Percentiles rank a stretch among this genome's conserved stretches.
phyloP scores from a whole-genome alignment of 2,888 invertebrate genomes.

The Rhingia campestris region DNA sequence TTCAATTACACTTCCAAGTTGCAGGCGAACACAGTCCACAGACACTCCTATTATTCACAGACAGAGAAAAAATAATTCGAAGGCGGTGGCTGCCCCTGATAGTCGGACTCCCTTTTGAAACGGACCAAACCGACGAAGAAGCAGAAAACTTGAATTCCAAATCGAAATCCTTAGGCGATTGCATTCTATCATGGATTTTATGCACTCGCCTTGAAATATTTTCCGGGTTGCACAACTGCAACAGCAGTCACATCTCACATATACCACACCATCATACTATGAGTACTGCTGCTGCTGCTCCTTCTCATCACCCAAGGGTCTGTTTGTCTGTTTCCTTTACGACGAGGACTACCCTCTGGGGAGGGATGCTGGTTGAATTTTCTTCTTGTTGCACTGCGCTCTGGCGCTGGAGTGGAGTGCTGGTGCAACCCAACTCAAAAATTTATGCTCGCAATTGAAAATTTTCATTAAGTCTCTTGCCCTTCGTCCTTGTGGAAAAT shows the following conservation, averaged over 20 bases:
- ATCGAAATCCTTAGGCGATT: conserved; percentile 60
- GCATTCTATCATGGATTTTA: conserved; percentile 70
- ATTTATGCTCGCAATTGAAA: conserved; percentile 70
- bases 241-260: conserved; percentile 27
- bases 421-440: conserved; percentile 64
- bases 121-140: conserved; percentile 7
- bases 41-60: conserved; percentile 34
- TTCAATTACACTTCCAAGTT: conserved; percentile 41
- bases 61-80: conserved; percentile 6
- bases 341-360: conserved; percentile 3
- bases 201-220: conserved; percentile 61
- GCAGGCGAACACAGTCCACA: conserved; percentile 37
- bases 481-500: conserved; percentile 53
- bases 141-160: conserved; percentile 56
- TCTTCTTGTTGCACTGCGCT: conserved; percentile 33
- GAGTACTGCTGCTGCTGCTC: neutral
- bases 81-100: conserved; percentile 2
- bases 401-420: neutral
- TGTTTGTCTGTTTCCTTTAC: conserved; percentile 49
- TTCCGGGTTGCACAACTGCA: conserved; percentile 43
- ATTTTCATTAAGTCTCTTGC: conserved; percentile 70
- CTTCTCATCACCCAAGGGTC: conserved; percentile 19
- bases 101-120: neutral
- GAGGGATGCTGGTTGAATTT: conserved; percentile 16
- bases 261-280: neutral